phyloP scores from a whole-genome alignment of 2,113 vertebrate species.

The Morphnarchus princeps region DNA sequence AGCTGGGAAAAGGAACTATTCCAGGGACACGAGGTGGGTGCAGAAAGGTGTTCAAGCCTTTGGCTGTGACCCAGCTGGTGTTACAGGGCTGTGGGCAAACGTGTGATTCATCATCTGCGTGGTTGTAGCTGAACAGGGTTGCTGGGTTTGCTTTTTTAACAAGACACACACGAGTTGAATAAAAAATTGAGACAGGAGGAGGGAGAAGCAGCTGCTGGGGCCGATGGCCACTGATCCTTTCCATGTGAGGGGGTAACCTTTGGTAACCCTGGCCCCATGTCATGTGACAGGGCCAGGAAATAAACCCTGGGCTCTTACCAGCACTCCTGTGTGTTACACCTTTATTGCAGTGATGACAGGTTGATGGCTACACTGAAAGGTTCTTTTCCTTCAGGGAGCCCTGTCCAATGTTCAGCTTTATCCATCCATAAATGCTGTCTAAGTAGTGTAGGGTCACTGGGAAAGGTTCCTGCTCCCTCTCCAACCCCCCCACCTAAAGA shows the following conservation, averaged over 20 bases:
- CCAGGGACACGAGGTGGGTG: neutral
- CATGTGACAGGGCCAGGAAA: constrained; percentile 53
- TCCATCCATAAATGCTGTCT: constrained; percentile 34
- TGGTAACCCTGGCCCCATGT: constrained; percentile 37
- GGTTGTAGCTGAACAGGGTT: neutral
- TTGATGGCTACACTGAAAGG: constrained; percentile 75
- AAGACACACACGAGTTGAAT: neutral
- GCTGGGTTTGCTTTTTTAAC: neutral
- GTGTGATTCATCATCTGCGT: neutral
- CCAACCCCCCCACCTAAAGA: neutral
- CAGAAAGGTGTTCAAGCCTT: neutral
- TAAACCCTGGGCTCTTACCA: constrained; percentile 51
- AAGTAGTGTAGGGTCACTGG: neutral
- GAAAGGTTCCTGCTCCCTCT: neutral
- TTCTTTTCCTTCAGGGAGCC: constrained; percentile 73
- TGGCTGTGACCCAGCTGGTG: rapidly evolving
- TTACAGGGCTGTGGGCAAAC: neutral
- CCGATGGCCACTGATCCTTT: neutral
- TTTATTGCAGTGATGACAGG: constrained; percentile 75
- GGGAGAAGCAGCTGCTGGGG: constrained; percentile 15
- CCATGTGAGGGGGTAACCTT: constrained; percentile 50
- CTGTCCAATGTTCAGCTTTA: constrained; percentile 65
- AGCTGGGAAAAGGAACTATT: neutral
- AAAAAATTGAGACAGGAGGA: constrained; percentile 3
- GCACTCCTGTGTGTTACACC: constrained; percentile 56